Evolutionary conservation across 2,113 vertebrate species (phyloP), one percentile per base, ranked within the genome.

Genomic region (Pseudorasbora parva): DNA sequence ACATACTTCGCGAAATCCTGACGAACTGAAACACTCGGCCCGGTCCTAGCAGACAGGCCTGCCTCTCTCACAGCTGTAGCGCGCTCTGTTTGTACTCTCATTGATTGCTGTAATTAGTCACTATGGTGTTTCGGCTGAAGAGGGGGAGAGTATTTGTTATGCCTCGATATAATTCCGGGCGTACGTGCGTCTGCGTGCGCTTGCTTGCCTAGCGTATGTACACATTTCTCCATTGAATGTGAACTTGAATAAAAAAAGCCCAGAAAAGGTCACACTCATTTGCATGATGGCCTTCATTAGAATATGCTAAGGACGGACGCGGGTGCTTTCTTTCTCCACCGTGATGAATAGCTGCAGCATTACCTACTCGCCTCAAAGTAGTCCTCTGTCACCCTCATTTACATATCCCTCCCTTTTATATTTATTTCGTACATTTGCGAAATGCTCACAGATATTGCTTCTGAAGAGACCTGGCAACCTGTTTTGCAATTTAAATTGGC

Each of bases 261-360:
- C 89, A 57, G 95, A 95, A 98, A 98, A 97, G 97, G 97, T 95
- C 97, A 96, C 85, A 91, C 95, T 97, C 94, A 99, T 99, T 98
- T 99, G 95, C 97, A 99, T 99, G 95, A 96, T 95, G 94, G 96
- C 95, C 96, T 97, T 98, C 96, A 97, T 99, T 98, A 99, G 96
- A 98, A 96, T 97, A 97, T 97, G 96, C 96, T 97, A 96, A 97
- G 97, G 96, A 98, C 95, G 93, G 92, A 92, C 93, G 95, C 92
- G 93, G 96, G 96, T 96, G 95, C 95, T 95, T 93, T 97, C 96
- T 96, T 95, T 95, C 95, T 95, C 95, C 92, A 91, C 94, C 91
- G 96, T 99, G 98, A 99, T 99, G 96, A 98, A 99, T 98, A 95
- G 96, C 97, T 95, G 94, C 95, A 91, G 94, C 94, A 96, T 96